Base-by-base conservation (phyloP, 2,888 invertebrate species). In the Hetaerina titia region DNA sequence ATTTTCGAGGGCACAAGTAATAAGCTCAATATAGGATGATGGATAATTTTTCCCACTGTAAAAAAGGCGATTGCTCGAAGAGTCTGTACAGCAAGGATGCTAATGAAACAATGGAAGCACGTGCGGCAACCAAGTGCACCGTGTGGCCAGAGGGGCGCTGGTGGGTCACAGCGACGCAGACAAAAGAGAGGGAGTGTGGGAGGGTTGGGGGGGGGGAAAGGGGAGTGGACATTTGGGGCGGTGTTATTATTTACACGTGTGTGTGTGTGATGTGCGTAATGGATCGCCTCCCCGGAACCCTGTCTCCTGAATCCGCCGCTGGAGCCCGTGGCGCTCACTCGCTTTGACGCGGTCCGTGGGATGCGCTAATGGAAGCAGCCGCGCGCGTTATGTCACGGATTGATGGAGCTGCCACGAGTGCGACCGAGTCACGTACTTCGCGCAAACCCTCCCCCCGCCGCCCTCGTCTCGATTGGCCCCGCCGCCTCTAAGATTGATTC, bases 291-390 rank as follows among this genome's bases (percentile, higher is more conserved):
- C 89, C 57, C 57, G 57, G 57, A 57, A 89, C 89, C 56, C 89
- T 89, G 89, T 56, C 56, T 22, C 89, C 19, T 58, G 89, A 89
- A 58, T 89, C 57, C 89, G 89, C n/a, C 89, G 60, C 90, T n/a
- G 90, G 58, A 11, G 58, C n/a, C n/a, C 31, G 90, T 69, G 90
- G 45, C 90, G 90, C 19, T 90, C 90, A 90, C 45, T 64, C 64
- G 90, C 90, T 69, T 90, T 90, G 90, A 90, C 90, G 90, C 90
- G 90, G 64, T 64, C 90, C 63, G 90, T 63, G 90, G 90, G 90
- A 90, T 45, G 22, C 90, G 64, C 90, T 90, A 90, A 90, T 90
- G 90, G 90, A 45, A 64, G 63, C 64, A 25, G 56, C 64, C 64
- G 64, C 22, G 89, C 89, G 89, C 58, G 89, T 57, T 57, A n/a